Conservation (phyloP, 2,113 vertebrate genomes). For the Brienomyrus longianalis region DNA sequence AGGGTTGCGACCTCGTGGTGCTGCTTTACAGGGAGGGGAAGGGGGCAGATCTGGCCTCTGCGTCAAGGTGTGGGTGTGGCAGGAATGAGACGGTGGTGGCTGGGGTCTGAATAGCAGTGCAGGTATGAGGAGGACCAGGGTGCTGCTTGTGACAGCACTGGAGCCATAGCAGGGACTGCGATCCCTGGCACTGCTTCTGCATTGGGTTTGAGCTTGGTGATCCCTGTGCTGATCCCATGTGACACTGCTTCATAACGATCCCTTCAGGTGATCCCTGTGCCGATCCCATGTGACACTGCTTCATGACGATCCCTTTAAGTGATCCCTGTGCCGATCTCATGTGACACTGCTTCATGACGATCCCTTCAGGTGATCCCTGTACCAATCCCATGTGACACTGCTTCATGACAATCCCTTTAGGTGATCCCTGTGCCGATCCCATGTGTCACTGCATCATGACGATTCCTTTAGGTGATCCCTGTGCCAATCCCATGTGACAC, state of each 20-base stretch:
- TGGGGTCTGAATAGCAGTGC: conserved; percentile 51
- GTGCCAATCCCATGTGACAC: background rate
- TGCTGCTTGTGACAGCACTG: conserved; percentile 54
- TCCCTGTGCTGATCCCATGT: background rate
- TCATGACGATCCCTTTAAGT: background rate
- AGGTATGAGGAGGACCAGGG: conserved; percentile 44
- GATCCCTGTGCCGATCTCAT: background rate
- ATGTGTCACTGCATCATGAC: background rate
- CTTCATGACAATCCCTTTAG: background rate
- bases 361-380: background rate
- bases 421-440: background rate
- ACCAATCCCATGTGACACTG: background rate
- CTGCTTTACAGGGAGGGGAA: conserved; percentile 50
- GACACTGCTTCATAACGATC: background rate
- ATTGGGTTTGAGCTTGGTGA: background rate
- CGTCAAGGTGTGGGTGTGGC: conserved; percentile 28
- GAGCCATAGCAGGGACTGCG: conserved; percentile 2
- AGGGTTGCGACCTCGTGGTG: conserved; percentile 60
- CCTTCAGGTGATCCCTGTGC: background rate
- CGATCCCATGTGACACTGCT: background rate
- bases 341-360: background rate
- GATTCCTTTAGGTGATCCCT: background rate
- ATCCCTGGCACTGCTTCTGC: background rate
- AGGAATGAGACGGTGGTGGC: conserved; percentile 20
- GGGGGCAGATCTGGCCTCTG: conserved; percentile 55